Percentiles rank a stretch among this genome's conserved stretches.
phyloP scores from a whole-genome alignment of 2,113 vertebrate species.

The Psettodes erumei region DNA sequence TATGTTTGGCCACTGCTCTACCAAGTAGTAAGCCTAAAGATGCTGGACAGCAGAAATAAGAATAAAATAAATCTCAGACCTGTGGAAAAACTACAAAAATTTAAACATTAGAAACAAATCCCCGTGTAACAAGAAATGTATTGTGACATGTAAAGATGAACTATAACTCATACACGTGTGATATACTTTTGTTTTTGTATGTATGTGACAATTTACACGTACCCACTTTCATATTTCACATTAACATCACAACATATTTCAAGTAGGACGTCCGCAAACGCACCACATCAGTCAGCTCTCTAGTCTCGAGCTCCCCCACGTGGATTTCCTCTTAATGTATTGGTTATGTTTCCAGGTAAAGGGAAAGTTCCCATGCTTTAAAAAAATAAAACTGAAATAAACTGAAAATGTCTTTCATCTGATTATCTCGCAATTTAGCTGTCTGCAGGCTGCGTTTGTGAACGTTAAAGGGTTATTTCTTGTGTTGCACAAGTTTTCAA shows the following conservation, averaged over 20 bases:
- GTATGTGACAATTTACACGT: neutral
- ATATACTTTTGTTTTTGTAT: neutral
- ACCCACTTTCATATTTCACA: neutral
- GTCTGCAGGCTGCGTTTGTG: too few species aligned
- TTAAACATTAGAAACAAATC: neutral
- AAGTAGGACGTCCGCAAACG: rapidly evolving
- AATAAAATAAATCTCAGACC: neutral
- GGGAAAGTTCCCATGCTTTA: neutral
- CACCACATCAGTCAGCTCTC: neutral
- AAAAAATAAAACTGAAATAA: too few species aligned
- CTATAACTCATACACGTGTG: neutral
- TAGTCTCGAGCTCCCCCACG: conserved; percentile 28
- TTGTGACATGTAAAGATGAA: neutral
- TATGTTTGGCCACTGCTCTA: too few species aligned
- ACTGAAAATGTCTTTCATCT: too few species aligned
- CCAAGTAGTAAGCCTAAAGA: neutral
- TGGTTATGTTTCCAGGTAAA: neutral
- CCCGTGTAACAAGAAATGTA: neutral
- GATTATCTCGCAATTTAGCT: neutral
- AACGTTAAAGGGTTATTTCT: too few species aligned
- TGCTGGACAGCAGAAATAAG: neutral
- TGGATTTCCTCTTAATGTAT: neutral
- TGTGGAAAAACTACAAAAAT: neutral
- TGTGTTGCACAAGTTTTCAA: neutral
- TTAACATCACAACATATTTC: neutral